Evolutionary conservation across 2,113 vertebrate species (phyloP).

Genomic region (Tautogolabrus adspersus): DNA sequence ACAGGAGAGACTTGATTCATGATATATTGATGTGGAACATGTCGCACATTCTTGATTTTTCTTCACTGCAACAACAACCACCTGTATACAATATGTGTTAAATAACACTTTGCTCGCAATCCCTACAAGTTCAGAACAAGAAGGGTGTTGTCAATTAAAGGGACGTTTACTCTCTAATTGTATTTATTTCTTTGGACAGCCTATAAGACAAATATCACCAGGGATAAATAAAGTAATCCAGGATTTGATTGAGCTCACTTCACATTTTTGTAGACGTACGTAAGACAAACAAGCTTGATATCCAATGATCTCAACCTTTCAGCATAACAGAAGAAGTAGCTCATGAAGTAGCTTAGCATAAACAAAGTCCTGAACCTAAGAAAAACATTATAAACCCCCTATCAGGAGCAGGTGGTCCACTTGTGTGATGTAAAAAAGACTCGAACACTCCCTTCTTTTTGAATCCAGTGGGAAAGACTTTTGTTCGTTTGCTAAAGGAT

Average conservation of each 20-base stretch:
- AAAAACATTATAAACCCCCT: neutral
- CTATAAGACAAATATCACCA: neutral
- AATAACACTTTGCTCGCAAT: neutral
- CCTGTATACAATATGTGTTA: neutral
- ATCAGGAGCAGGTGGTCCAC: constrained; percentile 3
- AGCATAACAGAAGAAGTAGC: constrained; percentile 4
- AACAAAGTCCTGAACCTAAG: neutral
- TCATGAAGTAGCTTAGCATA: neutral
- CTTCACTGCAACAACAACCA: too few relatives aligned
- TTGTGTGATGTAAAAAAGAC: neutral
- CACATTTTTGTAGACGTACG: neutral
- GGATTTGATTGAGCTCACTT: neutral
- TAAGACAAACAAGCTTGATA: neutral
- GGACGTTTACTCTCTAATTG: neutral
- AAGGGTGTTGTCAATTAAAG: neutral
- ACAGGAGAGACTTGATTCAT: too few relatives aligned
- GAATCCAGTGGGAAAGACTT: neutral
- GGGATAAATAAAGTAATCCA: neutral
- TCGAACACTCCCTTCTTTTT: neutral
- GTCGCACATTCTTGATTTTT: too few relatives aligned
- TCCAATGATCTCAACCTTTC: neutral
- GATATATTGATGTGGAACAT: too few relatives aligned
- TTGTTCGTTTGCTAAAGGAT: constrained; percentile 5
- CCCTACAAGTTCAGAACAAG: neutral
- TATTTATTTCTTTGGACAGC: neutral